Evolutionary conservation across 2,113 vertebrate genomes (phyloP).

Genomic region (Ginglymostoma cirratum): DNA sequence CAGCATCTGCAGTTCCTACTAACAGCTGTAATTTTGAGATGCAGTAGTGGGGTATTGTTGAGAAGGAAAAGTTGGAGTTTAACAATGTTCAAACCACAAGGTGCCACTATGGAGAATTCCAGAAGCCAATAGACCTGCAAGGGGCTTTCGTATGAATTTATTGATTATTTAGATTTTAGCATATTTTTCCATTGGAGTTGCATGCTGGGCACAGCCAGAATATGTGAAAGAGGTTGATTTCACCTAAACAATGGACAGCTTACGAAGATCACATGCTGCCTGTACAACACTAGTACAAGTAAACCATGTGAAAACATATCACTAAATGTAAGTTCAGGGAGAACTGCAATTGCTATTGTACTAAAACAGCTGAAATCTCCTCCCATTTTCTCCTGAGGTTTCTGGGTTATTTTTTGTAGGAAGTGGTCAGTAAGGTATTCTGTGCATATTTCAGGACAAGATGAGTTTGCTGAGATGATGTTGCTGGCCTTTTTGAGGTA

Average conservation of each 20-base stretch:
- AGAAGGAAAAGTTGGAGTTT: not conserved
- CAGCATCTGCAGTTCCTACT: too few relatives aligned
- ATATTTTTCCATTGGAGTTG: not conserved
- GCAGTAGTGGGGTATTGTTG: not conserved
- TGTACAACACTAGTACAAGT: not conserved
- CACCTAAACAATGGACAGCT: not conserved
- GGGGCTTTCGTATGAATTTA: not conserved
- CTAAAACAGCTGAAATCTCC: not conserved
- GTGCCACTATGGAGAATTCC: not conserved
- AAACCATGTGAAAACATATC: not conserved
- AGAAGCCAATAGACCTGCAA: not conserved
- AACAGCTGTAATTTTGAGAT: not conserved
- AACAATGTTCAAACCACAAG: not conserved
- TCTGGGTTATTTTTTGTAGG: not conserved
- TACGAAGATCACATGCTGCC: not conserved
- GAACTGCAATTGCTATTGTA: not conserved
- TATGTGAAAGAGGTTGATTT: not conserved
- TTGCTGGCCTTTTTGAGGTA: not conserved
- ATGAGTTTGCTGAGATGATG: not conserved
- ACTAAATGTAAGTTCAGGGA: not conserved
- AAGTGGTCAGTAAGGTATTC: not conserved
- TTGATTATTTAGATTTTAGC: not conserved
- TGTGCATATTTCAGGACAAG: not conserved
- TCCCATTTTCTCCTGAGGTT: not conserved
- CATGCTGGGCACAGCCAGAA: not conserved